Conservation (phyloP, 1,140 invertebrate species). For the Meloidogyne chitwoodi region DNA sequence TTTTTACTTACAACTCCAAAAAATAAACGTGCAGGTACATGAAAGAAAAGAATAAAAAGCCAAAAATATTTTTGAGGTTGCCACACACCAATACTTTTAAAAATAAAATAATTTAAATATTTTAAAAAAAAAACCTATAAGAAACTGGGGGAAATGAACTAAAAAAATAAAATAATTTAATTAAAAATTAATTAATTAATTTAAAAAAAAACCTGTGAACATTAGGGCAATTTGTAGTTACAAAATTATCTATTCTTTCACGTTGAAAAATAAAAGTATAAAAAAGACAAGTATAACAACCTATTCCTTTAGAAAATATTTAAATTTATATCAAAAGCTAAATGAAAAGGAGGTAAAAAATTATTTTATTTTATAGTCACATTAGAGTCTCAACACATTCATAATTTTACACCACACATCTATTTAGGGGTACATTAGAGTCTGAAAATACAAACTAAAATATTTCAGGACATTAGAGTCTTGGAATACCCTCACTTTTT, state of each 20-base stretch:
- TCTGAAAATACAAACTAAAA: not conserved
- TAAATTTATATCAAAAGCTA: too few species aligned
- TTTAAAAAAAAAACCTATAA: constrained; percentile 27
- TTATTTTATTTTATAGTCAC: too few species aligned
- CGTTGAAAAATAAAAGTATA: constrained; percentile 56
- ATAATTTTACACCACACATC: too few species aligned
- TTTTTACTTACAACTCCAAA: constrained; percentile 20
- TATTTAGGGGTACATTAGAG: too few species aligned
- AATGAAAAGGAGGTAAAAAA: constrained; percentile 18
- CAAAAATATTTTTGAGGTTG: constrained; percentile 57
- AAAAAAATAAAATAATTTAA: constrained; percentile 27
- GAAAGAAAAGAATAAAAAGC: constrained; percentile 50
- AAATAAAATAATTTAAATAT: not conserved
- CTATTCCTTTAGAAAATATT: constrained; percentile 33
- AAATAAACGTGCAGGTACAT: constrained; percentile 51
- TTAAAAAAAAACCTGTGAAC: constrained; percentile 44
- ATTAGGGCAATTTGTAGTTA: constrained; percentile 48
- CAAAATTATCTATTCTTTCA: constrained; percentile 51
- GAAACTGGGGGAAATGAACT: constrained; percentile 52
- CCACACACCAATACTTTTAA: constrained; percentile 51
- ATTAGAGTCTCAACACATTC: too few species aligned
- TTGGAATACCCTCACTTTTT: too few species aligned
- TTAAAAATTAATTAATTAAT: too few species aligned
- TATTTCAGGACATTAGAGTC: not conserved
- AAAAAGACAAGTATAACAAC: constrained; percentile 52